These are phyloP conservation scores for Xanthia icteritia DNA, from an alignment of 2,888 invertebrate species.

Conservation along the genomic window DNA sequence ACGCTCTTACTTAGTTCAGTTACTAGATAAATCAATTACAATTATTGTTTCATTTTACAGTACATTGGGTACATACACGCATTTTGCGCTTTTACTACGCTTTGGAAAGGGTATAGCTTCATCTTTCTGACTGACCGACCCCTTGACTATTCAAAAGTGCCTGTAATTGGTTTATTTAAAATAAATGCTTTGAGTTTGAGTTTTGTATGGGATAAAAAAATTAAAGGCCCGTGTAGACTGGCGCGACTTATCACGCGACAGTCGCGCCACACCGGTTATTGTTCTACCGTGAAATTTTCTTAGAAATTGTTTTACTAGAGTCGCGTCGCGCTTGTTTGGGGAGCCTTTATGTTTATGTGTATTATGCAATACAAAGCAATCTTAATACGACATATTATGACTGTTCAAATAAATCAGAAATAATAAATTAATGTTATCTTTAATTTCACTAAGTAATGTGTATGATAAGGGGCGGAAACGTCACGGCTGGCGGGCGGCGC, in stretches of 20 bases:
- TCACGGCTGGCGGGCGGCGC: conserved; percentile 37
- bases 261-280: too few relatives aligned
- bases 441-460: conserved; percentile 19
- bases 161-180: too few relatives aligned
- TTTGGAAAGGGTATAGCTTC: too few relatives aligned
- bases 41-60: neutral
- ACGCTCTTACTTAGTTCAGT: neutral
- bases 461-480: conserved; percentile 21
- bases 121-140: too few relatives aligned
- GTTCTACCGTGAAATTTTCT: too few relatives aligned
- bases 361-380: conserved; percentile 9
- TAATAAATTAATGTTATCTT: conserved; percentile 15
- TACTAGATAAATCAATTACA: neutral
- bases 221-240: neutral
- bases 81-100: neutral
- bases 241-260: too few relatives aligned
- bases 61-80: neutral
- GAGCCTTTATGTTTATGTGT: neutral
- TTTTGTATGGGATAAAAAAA: neutral
- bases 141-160: too few relatives aligned
- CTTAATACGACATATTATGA: neutral
- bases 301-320: too few relatives aligned
- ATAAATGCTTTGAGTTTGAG: too few relatives aligned
- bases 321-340: too few relatives aligned
- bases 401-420: conserved; percentile 2